Evolutionary conservation across 2,797 vertebrate species (phyloP).

Genomic region (Eupleurogrammus muticus): DNA sequence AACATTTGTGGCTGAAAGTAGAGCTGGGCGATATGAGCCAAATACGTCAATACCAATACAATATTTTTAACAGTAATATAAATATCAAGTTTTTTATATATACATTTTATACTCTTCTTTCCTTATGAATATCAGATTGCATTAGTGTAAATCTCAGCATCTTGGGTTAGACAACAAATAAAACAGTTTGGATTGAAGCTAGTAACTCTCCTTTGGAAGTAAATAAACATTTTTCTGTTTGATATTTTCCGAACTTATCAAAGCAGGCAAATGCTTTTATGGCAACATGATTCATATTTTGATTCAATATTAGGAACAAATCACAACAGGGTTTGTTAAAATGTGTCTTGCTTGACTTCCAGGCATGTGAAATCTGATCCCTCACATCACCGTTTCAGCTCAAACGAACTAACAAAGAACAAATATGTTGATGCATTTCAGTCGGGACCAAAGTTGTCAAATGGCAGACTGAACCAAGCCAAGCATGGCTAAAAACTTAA

Average conservation of each 20-base stretch:
- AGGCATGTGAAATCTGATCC: neutral
- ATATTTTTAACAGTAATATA: too few relatives aligned
- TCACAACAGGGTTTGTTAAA: too few relatives aligned
- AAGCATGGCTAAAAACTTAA: constrained; percentile 1
- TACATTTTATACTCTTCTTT: too few relatives aligned
- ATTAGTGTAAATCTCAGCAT: neutral
- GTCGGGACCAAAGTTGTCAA: neutral
- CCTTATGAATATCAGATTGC: too few relatives aligned
- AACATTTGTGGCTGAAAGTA: neutral
- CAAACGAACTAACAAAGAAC: neutral
- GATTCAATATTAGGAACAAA: neutral
- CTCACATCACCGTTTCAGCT: neutral
- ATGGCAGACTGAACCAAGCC: neutral
- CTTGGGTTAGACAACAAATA: neutral
- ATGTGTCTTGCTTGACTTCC: neutral
- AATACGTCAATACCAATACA: too few relatives aligned
- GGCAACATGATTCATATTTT: too few relatives aligned
- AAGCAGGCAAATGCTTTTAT: too few relatives aligned
- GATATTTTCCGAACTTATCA: too few relatives aligned
- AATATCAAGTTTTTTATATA: too few relatives aligned
- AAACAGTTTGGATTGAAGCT: neutral
- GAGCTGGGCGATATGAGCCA: too few relatives aligned
- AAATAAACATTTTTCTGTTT: neutral
- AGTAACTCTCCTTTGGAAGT: neutral
- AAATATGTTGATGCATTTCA: too few relatives aligned